phyloP scores from a whole-genome alignment of 2,113 vertebrate species.

The Mesocricetus auratus region DNA sequence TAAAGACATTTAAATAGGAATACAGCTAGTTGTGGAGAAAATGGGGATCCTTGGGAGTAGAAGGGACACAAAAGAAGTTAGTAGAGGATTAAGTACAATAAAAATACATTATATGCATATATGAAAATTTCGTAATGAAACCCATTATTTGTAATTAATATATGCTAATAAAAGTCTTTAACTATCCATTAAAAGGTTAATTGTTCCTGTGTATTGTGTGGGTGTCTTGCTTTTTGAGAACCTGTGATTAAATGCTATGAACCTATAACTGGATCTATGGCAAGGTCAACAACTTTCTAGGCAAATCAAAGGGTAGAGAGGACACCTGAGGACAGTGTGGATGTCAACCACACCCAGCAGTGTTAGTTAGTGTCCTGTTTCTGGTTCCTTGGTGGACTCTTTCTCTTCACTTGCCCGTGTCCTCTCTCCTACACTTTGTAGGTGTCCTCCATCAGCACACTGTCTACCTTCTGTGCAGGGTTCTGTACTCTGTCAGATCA shows the following conservation, averaged over 20 bases:
- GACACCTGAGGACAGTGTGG: neutral
- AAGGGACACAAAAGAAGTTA: neutral
- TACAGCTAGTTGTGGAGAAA: neutral
- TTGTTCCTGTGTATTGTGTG: neutral
- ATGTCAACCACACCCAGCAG: neutral
- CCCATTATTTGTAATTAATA: neutral
- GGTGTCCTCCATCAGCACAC: neutral
- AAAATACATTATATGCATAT: neutral
- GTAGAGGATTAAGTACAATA: neutral
- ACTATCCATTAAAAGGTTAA: slow-evolving; percentile 39
- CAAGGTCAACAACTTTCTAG: neutral
- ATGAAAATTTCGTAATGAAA: neutral
- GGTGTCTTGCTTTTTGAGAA: slow-evolving; percentile 1
- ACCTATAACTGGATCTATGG: neutral
- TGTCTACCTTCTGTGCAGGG: neutral
- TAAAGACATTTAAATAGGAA: neutral
- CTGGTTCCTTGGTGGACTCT: neutral
- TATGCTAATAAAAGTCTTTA: neutral
- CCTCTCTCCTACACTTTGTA: neutral
- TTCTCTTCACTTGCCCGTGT: neutral
- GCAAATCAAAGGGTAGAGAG: neutral
- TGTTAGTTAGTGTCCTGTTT: neutral
- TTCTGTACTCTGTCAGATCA: neutral
- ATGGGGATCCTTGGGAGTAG: too few relatives aligned
- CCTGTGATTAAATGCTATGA: slow-evolving; percentile 41